phyloP scores from a whole-genome alignment of 1,140 invertebrate species.

The Eufriesea mexicana region DNA sequence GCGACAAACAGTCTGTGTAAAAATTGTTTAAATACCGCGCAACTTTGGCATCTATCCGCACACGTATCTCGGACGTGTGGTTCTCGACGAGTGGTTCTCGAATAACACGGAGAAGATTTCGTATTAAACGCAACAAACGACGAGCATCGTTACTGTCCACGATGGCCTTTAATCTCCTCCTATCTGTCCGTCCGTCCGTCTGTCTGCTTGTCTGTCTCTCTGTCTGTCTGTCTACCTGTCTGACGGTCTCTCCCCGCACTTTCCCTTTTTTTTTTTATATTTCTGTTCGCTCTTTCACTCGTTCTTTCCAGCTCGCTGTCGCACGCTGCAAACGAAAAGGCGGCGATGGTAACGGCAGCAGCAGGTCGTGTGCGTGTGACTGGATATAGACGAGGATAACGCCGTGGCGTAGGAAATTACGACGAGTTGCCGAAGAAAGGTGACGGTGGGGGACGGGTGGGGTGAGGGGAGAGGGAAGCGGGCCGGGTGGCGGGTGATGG shows the following conservation, averaged over 20 bases:
- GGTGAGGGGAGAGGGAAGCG: too few relatives aligned
- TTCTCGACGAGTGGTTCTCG: background rate
- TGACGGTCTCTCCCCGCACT: constrained; percentile 10
- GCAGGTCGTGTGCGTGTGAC: constrained; percentile 55
- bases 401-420: constrained; percentile 59
- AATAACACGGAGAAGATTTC: background rate
- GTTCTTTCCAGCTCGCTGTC: constrained; percentile 9
- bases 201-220: background rate
- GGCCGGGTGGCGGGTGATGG: constrained; percentile 34
- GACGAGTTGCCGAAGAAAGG: constrained; percentile 47
- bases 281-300: constrained; percentile 9
- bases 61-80: too few relatives aligned
- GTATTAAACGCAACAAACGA: background rate
- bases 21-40: background rate
- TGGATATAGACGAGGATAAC: constrained; percentile 57
- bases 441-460: background rate
- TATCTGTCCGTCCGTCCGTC: too few relatives aligned
- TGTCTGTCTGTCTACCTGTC: background rate
- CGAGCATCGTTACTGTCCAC: constrained; percentile 1
- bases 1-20: too few relatives aligned
- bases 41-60: too few relatives aligned
- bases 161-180: constrained; percentile 17
- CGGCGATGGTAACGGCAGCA: constrained; percentile 46
- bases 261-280: constrained; percentile 14
- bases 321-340: constrained; percentile 54